Evolutionary conservation across 2,888 invertebrate genomes (phyloP).

Genomic region (Dicroscelio sp.): DNA sequence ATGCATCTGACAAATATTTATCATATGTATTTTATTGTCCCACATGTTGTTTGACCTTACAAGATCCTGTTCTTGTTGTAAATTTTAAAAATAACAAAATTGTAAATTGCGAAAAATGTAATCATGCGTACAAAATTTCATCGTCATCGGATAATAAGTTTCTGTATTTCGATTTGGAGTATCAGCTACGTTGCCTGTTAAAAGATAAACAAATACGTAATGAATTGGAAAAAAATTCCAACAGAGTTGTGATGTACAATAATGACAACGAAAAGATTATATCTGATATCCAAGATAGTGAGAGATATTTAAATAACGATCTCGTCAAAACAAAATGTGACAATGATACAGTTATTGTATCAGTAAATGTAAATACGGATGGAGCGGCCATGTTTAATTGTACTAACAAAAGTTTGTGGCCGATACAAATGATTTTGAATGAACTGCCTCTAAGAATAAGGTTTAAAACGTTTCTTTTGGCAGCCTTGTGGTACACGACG

Average conservation of each 20-base stretch:
- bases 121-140: background rate
- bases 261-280: background rate
- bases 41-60: background rate
- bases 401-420: constrained; percentile 20
- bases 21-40: constrained; percentile 23
- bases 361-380: constrained; percentile 12
- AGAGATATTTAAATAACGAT: background rate
- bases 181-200: background rate
- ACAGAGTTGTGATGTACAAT: background rate
- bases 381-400: constrained; percentile 6
- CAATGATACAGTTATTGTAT: background rate
- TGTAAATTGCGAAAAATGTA: background rate
- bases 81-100: background rate
- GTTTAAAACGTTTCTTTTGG: background rate
- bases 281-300: background rate
- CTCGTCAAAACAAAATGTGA: background rate
- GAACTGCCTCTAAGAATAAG: background rate
- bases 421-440: background rate
- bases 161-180: background rate
- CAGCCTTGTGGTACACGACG: constrained; percentile 10
- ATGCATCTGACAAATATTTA: background rate
- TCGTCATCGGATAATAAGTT: background rate
- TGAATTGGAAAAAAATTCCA: background rate
- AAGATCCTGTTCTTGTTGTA: background rate
- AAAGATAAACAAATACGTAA: background rate